phyloP scores from a whole-genome alignment of 2,888 invertebrate species.

The Drosophila suboccidentalis region DNA sequence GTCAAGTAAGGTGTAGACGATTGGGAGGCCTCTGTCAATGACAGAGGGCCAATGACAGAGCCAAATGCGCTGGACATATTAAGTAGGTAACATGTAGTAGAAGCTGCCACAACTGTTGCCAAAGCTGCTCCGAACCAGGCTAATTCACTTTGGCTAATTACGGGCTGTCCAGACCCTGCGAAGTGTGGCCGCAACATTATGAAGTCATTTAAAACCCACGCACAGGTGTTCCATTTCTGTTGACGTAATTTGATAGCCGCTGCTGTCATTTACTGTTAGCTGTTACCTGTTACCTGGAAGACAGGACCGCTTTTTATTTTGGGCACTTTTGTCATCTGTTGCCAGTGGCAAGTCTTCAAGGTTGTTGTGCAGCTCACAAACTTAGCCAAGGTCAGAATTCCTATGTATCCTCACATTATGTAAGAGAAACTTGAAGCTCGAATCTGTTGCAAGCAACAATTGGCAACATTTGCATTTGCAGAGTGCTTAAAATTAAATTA shows the following conservation, averaged over 20 bases:
- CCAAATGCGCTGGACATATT: conserved; percentile 48
- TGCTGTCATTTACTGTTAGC: conserved; percentile 49
- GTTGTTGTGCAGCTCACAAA: conserved; percentile 29
- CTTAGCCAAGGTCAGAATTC: conserved; percentile 32
- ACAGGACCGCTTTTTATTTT: conserved; percentile 11
- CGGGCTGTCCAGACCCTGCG: conserved; percentile 5
- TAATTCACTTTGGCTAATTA: conserved; percentile 52
- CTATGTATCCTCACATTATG: not conserved
- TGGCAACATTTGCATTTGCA: conserved; percentile 39
- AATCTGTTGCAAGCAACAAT: conserved; percentile 17
- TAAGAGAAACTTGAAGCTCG: not conserved
- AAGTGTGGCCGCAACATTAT: conserved; percentile 41
- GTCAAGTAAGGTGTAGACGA: conserved; percentile 46
- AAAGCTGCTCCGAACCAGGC: conserved; percentile 11
- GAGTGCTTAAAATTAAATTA: conserved; percentile 41
- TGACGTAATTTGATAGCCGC: conserved; percentile 68
- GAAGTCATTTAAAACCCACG: conserved; percentile 70
- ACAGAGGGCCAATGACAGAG: conserved; percentile 47
- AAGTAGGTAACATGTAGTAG: conserved; percentile 23
- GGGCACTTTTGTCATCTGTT: conserved; percentile 47
- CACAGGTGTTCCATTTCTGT: conserved; percentile 67
- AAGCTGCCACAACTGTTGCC: conserved; percentile 22
- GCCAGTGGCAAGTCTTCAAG: conserved; percentile 46
- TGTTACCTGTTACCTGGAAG: conserved; percentile 26
- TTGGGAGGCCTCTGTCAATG: conserved; percentile 35